These are phyloP conservation scores for Chionomys nivalis DNA, from an alignment of 2,113 vertebrate genomes.

Conservation along the genomic window DNA sequence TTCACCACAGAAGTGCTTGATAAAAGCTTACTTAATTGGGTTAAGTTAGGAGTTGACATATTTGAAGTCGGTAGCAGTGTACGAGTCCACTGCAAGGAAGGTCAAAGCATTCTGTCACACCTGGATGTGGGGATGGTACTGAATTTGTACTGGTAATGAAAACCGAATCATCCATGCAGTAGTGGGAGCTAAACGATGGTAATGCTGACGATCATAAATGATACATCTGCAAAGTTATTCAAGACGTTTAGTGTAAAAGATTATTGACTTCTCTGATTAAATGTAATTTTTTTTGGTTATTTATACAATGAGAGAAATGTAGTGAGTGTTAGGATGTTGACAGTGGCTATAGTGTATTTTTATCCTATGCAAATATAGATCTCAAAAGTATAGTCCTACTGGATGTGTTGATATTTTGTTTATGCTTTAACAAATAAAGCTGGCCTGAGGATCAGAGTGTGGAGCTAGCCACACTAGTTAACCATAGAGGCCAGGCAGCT, in stretches of 20 bases:
- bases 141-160: background rate
- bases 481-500: too few species aligned
- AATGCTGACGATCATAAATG: background rate
- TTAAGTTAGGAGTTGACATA: background rate
- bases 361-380: background rate
- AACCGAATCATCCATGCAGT: background rate
- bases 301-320: constrained; percentile 50
- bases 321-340: background rate
- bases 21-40: background rate
- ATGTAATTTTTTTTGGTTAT: constrained; percentile 69
- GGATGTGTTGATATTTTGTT: too few species aligned
- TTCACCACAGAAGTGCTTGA: background rate
- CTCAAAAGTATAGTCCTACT: background rate
- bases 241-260: background rate
- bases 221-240: background rate
- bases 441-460: too few species aligned
- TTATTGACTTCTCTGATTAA: constrained; percentile 66
- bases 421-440: too few species aligned
- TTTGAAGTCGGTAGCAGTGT: background rate
- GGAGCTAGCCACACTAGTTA: too few species aligned
- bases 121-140: background rate
- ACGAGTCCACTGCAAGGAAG: background rate
- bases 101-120: background rate
- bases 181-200: background rate
- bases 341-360: background rate